Evolutionary conservation across 2,113 vertebrate genomes (phyloP).

Genomic region (Indicator indicator): DNA sequence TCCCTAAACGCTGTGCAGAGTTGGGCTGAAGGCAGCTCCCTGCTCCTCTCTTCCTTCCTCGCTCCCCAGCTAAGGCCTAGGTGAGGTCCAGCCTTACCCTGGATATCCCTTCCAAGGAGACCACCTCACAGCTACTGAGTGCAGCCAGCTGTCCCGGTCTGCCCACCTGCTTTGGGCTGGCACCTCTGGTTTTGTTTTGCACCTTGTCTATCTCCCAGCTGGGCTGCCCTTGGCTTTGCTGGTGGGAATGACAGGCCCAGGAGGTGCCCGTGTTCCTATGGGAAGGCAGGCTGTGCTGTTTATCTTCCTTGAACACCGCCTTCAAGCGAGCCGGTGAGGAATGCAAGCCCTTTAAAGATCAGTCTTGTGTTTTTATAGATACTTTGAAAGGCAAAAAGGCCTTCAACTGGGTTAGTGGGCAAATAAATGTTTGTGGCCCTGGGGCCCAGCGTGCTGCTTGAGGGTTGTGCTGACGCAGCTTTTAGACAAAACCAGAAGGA

Average conservation of each 20-base stretch:
- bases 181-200: background rate
- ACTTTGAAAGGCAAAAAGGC: constrained; percentile 50
- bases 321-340: background rate
- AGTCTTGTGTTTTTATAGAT: background rate
- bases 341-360: background rate
- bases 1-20: fast-evolving
- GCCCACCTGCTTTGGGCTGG: background rate
- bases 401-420: background rate
- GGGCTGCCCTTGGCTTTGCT: background rate
- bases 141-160: background rate
- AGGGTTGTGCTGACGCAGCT: background rate
- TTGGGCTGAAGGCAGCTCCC: background rate
- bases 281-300: background rate
- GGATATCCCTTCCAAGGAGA: background rate
- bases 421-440: background rate
- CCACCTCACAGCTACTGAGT: fast-evolving
- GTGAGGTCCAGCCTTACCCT: too few relatives aligned
- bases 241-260: fast-evolving
- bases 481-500: background rate
- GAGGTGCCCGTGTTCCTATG: background rate
- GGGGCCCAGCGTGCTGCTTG: fast-evolving
- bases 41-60: background rate
- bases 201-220: background rate
- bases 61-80: background rate
- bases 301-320: background rate